Conservation (phyloP, 2,113 vertebrate genomes). For the Mesoclemmys tuberculata region DNA sequence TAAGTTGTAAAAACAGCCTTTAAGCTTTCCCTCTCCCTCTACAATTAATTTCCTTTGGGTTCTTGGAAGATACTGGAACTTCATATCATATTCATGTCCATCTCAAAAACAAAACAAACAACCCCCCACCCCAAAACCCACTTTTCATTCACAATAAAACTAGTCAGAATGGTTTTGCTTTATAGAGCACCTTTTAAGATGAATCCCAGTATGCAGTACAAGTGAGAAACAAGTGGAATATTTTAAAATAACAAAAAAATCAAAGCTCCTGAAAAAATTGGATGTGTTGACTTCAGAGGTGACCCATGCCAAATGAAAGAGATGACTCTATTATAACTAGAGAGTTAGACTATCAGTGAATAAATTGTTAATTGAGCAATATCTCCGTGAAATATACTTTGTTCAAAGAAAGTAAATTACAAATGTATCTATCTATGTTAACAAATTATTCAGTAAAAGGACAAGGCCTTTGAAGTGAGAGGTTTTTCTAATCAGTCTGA, state of each 20-base stretch:
- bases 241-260: neutral
- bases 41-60: neutral
- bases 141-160: constrained; percentile 7
- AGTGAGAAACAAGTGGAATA: neutral
- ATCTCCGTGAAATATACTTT: neutral
- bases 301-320: neutral
- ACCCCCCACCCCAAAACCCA: no score
- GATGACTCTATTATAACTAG: neutral
- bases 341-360: neutral
- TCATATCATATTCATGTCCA: neutral
- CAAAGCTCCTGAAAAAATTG: neutral
- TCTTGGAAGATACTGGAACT: neutral
- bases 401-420: neutral
- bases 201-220: neutral
- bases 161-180: neutral
- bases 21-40: neutral
- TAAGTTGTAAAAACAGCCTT: neutral
- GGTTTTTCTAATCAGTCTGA: neutral
- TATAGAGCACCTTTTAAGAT: neutral
- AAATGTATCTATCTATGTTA: neutral
- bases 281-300: neutral
- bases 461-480: neutral
- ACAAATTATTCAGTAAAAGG: neutral
- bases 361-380: neutral
- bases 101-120: neutral